These are phyloP conservation scores for Neodontobutis hainanensis DNA, from an alignment of 2,113 vertebrate genomes.

Conservation along the genomic window DNA sequence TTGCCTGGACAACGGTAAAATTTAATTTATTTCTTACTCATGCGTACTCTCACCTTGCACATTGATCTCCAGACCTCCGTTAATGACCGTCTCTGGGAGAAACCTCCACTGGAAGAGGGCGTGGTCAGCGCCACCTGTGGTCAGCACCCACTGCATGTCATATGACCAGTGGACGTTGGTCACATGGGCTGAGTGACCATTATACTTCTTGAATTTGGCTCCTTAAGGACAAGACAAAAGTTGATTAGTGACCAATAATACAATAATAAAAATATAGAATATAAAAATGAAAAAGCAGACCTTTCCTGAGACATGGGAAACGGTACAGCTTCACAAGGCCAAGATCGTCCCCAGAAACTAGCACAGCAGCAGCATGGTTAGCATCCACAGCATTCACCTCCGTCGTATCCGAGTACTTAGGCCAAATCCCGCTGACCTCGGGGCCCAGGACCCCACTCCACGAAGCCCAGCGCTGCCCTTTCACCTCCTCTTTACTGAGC, in stretches of 20 bases:
- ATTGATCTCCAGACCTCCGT: constrained; percentile 82
- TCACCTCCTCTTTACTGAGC: constrained; percentile 87
- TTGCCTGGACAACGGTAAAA: no score
- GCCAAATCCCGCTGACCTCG: constrained; percentile 94
- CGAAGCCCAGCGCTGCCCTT: constrained; percentile 90
- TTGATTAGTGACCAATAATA: background rate
- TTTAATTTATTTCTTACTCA: no score
- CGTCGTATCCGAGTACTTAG: constrained; percentile 86
- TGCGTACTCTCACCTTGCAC: constrained; percentile 74
- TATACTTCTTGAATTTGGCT: constrained; percentile 93
- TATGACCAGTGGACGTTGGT: constrained; percentile 95
- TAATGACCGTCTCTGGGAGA: constrained; percentile 89
- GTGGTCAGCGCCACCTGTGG: constrained; percentile 94
- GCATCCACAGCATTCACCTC: constrained; percentile 93
- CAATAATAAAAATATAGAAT: no score
- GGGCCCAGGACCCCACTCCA: constrained; percentile 92
- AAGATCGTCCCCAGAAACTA: constrained; percentile 90
- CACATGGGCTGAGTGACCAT: constrained; percentile 94
- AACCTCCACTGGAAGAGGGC: constrained; percentile 97
- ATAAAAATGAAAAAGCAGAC: constrained; percentile 54
- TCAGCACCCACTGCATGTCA: constrained; percentile 93
- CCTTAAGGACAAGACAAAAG: constrained; percentile 69
- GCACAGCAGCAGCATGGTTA: constrained; percentile 85
- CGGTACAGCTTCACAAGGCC: constrained; percentile 90
- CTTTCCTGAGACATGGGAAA: constrained; percentile 92